Evolutionary conservation across 2,888 invertebrate genomes (phyloP).

Genomic region (Dugesia japonica): DNA sequence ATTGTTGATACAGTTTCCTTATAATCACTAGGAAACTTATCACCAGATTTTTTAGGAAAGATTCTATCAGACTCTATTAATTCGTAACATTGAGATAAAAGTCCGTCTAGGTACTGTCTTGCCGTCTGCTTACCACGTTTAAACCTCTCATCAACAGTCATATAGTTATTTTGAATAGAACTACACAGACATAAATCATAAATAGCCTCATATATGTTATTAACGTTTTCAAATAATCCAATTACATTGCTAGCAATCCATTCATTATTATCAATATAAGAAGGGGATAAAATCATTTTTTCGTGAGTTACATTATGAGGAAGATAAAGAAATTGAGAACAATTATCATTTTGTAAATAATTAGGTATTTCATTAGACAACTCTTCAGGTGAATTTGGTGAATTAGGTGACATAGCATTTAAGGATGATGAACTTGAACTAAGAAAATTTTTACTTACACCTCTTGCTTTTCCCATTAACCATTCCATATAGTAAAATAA

Average conservation of each 20-base stretch:
- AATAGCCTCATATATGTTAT: slow-evolving; percentile 32
- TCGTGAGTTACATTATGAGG: slow-evolving; percentile 3
- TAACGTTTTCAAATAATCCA: slow-evolving; percentile 33
- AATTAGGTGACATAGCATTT: not conserved
- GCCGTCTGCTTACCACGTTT: slow-evolving; percentile 25
- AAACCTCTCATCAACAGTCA: not conserved
- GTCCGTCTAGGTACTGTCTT: slow-evolving; percentile 28
- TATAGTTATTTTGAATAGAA: not conserved
- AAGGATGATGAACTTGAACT: slow-evolving; percentile 16
- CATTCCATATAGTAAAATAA: slow-evolving; percentile 26
- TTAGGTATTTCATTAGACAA: not conserved
- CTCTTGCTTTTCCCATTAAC: slow-evolving; percentile 34
- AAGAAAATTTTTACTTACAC: slow-evolving; percentile 29
- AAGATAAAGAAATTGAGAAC: slow-evolving; percentile 17
- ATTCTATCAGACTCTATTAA: slow-evolving; percentile 23
- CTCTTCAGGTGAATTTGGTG: slow-evolving; percentile 25
- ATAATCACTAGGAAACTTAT: slow-evolving; percentile 26
- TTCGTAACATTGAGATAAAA: slow-evolving; percentile 33
- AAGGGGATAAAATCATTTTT: not conserved
- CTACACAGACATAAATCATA: slow-evolving; percentile 32
- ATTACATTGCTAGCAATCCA: slow-evolving; percentile 34
- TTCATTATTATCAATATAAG: slow-evolving; percentile 29
- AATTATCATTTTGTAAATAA: slow-evolving; percentile 21
- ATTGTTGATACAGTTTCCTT: slow-evolving; percentile 22
- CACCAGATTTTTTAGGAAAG: slow-evolving; percentile 34